Base-by-base conservation (phyloP, 2,113 vertebrate species). In the Potamarius usumacintae region DNA sequence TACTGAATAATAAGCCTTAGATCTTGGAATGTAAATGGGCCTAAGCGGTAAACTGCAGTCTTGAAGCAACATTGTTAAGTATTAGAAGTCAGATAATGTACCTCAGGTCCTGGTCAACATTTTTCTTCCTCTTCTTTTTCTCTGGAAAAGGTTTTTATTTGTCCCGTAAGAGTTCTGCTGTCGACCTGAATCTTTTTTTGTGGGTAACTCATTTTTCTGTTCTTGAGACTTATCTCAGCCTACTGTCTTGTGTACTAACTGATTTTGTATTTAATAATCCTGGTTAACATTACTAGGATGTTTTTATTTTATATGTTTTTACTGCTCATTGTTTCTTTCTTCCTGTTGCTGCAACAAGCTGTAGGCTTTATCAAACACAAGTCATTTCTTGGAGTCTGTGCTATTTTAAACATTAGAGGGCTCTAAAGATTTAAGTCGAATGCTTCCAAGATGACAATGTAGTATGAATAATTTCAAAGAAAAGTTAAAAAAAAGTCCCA, bases 381-480 rank as follows among this genome's bases (percentile, higher is more conserved):
- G n/a, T 25, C 12, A 42, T 22, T 60, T 81, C 55, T 81, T 58
- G 22, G 15, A 58, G 17, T 30, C 20, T 17, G 18, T 67, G 5
- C 42, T 67, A 20, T 42, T 67, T 30, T n/a, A 25, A 42, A 69
- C 82, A 69, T 48, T 55, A 83, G 82, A 69, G 62, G 82, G 62
- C 82, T 53, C 63, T 58, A 83, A 7, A 69, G 22, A 18, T 69
- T 52, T 53, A 27, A 30, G 30, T 20, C 2, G 20, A 42, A 18
- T 42, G 7, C 30, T 42, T 72, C 30, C 69, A 72, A 20, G 7
- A 14, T 72, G 34, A 27, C 65, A 11, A 14, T 25, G 60, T 27
- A 60, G 18, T 20, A 18, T 60, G 5, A 20, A 65, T n/a, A n/a
- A n/a, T 63, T 63, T 22, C 1, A 20, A 60, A 60, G 18, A 65